Evolutionary conservation across 1,140 invertebrate genomes (phyloP), one percentile per base, ranked within the genome.

Genomic region (Telenomus remus): DNA sequence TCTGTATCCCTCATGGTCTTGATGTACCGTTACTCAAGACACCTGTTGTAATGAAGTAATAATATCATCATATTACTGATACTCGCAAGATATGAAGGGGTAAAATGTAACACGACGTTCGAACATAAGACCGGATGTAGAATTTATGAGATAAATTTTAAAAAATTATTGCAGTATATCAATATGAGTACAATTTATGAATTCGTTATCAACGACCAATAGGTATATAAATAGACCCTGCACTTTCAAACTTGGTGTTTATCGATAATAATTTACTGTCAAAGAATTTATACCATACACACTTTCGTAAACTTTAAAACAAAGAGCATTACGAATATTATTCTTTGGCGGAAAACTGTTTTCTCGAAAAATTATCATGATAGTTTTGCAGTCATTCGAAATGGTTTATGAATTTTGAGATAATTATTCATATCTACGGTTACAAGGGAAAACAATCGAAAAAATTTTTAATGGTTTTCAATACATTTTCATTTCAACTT

Each of bases 61-160:
- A 56, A 55, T n/a, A 66, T 73, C 61, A 66, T 73, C 69, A 7
- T 59, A 60, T 73, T 65, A 73, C 61, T 27, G 11, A 48, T 54
- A 60, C 50, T 65, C 54, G 64, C 55, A 19, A 33, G 59, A 65
- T 73, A 72, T 72, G 57, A 73, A 65, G 9, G 61, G 69, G 69
- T 57, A 73, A 73, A 73, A 60, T 60, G 61, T 65, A 73, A 65
- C 50, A 49, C 37, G 12, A 46, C 50, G 19, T 60, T 64, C 49
- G 61, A 65, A 65, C 54, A 54, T 48, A 37, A 59, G 43, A 11
- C 14, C 37, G 43, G 43, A 54, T 42, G 27, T 51, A 57, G 51
- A 59, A 53, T n/a, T n/a, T n/a, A n/a, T 64, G 43, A 64, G 60
- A 64, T 61, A 53, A 72, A 65, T 65, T 54, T 60, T 59, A 53